phyloP scores from a whole-genome alignment of 2,888 invertebrate genomes.

The Synergus umbraculus region DNA sequence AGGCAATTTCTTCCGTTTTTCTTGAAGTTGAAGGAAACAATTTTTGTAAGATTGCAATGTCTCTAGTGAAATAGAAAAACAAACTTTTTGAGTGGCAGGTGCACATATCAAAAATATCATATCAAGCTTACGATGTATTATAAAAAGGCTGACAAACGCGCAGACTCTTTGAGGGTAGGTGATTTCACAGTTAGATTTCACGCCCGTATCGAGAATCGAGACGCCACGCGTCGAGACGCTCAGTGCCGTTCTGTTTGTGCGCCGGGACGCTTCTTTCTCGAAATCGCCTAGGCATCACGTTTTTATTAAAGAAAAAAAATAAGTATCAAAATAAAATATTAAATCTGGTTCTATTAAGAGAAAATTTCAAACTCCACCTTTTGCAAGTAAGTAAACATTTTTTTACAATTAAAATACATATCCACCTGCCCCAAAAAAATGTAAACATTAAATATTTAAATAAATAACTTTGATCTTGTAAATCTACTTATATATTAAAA shows the following conservation, averaged over 20 bases:
- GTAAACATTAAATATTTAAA: neutral
- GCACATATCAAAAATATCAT: neutral
- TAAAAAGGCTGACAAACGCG: slow-evolving; percentile 12
- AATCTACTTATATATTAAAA: neutral
- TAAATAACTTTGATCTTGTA: neutral
- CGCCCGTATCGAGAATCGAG: slow-evolving; percentile 5
- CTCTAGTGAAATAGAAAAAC: neutral
- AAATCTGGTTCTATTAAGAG: neutral
- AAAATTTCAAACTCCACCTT: neutral
- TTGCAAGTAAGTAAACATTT: slow-evolving; percentile 3
- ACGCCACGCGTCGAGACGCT: slow-evolving; percentile 51
- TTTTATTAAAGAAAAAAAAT: neutral
- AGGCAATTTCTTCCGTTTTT: neutral
- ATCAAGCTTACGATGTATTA: slow-evolving; percentile 11
- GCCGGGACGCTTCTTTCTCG: slow-evolving; percentile 47
- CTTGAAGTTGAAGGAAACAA: neutral
- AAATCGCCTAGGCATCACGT: slow-evolving; percentile 4
- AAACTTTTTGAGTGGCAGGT: neutral
- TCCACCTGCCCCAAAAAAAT: neutral
- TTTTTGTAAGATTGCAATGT: slow-evolving; percentile 7
- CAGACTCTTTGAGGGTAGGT: slow-evolving; percentile 28
- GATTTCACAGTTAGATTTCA: slow-evolving; percentile 11
- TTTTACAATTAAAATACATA: neutral
- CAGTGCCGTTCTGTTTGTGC: slow-evolving; percentile 62
- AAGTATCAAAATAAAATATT: neutral